phyloP scores from a whole-genome alignment of 2,113 vertebrate genomes.

The Meriones unguiculatus region DNA sequence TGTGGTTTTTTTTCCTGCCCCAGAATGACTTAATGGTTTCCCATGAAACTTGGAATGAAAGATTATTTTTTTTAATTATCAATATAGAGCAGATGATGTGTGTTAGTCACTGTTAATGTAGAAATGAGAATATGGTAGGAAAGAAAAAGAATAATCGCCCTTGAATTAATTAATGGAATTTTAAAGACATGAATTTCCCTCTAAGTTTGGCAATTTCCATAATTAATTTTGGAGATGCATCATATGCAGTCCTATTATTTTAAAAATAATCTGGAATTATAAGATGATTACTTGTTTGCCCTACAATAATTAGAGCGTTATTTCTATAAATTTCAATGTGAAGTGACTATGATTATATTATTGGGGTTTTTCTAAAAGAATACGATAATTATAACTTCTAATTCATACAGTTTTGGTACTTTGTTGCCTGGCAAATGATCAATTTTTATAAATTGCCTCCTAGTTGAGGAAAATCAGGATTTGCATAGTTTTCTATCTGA shows the following conservation, averaged over 20 bases:
- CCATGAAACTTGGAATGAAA: neutral
- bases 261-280: slow-evolving; percentile 50
- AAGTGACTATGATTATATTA: neutral
- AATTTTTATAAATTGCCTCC: neutral
- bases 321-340: slow-evolving; percentile 30
- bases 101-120: neutral
- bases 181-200: slow-evolving; percentile 18
- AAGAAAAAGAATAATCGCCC: neutral
- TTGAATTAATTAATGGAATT: slow-evolving; percentile 51
- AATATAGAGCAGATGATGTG: neutral
- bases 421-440: slow-evolving; percentile 6
- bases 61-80: slow-evolving; percentile 7
- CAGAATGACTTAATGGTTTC: neutral
- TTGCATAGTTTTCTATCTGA: neutral
- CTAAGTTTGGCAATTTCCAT: slow-evolving; percentile 9
- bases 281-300: slow-evolving; percentile 39
- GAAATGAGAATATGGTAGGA: neutral
- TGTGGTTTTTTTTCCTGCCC: neutral
- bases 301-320: slow-evolving; percentile 21
- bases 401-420: slow-evolving; percentile 17
- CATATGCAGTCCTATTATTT: slow-evolving; percentile 45
- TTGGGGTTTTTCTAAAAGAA: neutral
- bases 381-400: neutral
- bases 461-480: slow-evolving; percentile 3
- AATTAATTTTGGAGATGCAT: slow-evolving; percentile 21